Conservation (phyloP, 2,797 vertebrate species). For the Scomberomorus guttatus region DNA sequence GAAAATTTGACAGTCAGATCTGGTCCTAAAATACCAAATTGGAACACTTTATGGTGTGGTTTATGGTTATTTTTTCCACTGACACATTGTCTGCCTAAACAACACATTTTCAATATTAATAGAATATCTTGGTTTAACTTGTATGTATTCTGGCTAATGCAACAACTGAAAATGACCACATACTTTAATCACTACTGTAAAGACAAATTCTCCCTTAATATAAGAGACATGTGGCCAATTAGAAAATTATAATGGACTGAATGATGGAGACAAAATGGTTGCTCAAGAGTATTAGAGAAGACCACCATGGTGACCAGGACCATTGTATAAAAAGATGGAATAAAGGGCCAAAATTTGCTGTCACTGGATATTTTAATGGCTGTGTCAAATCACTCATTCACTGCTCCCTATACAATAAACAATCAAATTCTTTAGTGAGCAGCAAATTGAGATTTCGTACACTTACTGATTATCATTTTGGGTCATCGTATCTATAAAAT, state of each 20-base stretch:
- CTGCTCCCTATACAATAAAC: too few relatives aligned
- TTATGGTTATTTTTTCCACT: not conserved
- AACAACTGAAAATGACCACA: not conserved
- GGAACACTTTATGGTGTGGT: not conserved
- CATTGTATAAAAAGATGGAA: not conserved
- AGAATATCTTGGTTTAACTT: not conserved
- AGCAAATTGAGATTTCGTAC: too few relatives aligned
- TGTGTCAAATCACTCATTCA: too few relatives aligned
- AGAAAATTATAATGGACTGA: not conserved
- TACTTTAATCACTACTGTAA: too few relatives aligned
- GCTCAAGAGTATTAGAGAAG: not conserved
- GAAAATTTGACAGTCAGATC: too few relatives aligned
- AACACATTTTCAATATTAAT: too few relatives aligned
- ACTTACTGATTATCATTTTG: too few relatives aligned
- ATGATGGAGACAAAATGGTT: not conserved
- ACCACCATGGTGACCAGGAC: not conserved
- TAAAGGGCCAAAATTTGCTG: slow-evolving; percentile 16
- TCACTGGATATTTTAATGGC: not conserved
- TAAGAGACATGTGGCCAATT: not conserved
- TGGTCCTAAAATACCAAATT: too few relatives aligned
- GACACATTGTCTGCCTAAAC: not conserved
- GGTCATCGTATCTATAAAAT: too few relatives aligned
- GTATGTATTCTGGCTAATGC: not conserved
- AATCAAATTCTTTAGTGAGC: too few relatives aligned
- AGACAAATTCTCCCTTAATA: not conserved